Base-by-base conservation (phyloP, 2,113 vertebrate species). In the Zapornia atra region DNA sequence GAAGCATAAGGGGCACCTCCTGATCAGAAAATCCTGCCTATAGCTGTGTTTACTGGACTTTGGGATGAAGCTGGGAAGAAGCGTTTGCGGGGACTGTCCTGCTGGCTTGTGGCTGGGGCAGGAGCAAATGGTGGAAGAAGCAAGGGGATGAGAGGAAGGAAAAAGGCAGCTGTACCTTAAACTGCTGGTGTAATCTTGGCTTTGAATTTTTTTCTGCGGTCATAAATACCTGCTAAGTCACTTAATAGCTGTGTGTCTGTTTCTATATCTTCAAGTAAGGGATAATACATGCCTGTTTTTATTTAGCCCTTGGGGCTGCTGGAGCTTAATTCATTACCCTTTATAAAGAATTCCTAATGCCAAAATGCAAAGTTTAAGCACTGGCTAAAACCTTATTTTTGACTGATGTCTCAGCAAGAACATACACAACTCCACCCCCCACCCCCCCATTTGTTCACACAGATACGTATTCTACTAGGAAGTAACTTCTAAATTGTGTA, bases 151-250 rank as follows among this genome's bases (percentile, higher is more conserved):
- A 78, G 40, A 44, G 33, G 66, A 82, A 44, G 72, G 54, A 44
- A 34, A 59, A 78, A 86, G 16, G 34, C 3, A 2, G 40, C 42
- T 5, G 0, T 69, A 33, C 78, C 64, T 96, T 57, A 78, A 91
- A 19, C 36, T 5, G 14, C 29, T 31, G 33, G n/a, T 66, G 56
- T 66, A 53, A 38, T 73, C 86, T 89, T 31, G 70, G 51, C 44
- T 87, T 61, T 70, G 59, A 72, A 6, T 78, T 86, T 93, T 38
- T 93, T 85, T 64, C 76, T 91, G 64, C 92, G 69, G 51, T 68
- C 86, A 25, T 88, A 92, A 94, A 81, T 95, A 92, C 80, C 77
- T 88, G 61, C 64, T 82, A 80, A 95, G 75, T 94, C 57, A 95
- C 44, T 95, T 60, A 26, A 71, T 78, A 54, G 22, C 44, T 3